phyloP scores from a whole-genome alignment of 2,797 vertebrate species.

The Falco cherrug region DNA sequence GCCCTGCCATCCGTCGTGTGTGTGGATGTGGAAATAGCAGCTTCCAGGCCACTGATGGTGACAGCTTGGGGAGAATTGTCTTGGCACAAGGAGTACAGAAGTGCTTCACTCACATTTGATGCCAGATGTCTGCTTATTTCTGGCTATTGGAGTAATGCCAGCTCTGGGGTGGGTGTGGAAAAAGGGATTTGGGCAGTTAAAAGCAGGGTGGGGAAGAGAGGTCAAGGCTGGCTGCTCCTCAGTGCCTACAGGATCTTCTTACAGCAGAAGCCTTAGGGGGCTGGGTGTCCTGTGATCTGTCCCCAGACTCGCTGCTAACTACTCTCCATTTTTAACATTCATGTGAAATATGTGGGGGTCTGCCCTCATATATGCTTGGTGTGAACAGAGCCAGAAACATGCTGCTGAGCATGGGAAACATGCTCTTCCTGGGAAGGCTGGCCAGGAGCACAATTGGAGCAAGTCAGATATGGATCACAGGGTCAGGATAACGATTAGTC shows the following conservation, averaged over 20 bases:
- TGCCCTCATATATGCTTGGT: background rate
- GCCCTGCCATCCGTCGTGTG: background rate
- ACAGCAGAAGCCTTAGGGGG: background rate
- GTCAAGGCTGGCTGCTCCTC: background rate
- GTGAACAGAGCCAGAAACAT: background rate
- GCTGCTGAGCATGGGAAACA: background rate
- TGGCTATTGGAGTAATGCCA: conserved; percentile 10
- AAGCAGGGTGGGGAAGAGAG: background rate
- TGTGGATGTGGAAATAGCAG: background rate
- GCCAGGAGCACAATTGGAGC: conserved; percentile 1
- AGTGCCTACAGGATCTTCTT: background rate
- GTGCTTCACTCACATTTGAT: background rate
- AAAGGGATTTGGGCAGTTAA: conserved; percentile 43
- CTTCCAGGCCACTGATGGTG: background rate
- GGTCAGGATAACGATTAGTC: conserved; percentile 40
- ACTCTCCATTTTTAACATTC: background rate
- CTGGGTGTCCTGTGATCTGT: background rate
- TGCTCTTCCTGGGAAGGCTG: background rate
- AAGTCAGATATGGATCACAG: conserved; percentile 32
- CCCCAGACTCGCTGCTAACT: background rate
- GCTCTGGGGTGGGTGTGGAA: background rate
- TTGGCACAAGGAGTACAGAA: conserved; percentile 40
- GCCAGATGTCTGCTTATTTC: conserved; percentile 53
- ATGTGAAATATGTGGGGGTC: background rate
- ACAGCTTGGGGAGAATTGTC: conserved; percentile 11